These are phyloP conservation scores for Liparis tanakae DNA, from an alignment of 2,797 vertebrate genomes.

Conservation along the genomic window DNA sequence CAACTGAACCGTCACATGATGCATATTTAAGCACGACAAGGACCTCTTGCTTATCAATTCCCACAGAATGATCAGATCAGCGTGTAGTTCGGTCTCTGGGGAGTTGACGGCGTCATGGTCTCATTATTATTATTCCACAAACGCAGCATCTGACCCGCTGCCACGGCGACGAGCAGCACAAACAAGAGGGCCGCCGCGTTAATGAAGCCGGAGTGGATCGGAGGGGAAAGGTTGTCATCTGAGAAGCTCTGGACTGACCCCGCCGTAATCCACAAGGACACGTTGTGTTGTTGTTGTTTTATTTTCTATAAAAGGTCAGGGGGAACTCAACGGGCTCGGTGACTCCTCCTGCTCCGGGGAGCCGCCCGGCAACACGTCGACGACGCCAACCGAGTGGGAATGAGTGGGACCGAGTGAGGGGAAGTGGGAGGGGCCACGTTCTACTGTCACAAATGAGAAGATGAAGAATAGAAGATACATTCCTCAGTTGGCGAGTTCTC, in stretches of 20 bases:
- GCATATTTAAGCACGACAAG: not conserved
- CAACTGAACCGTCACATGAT: not conserved
- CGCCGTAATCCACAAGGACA: conserved; percentile 21
- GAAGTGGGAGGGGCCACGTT: conserved; percentile 10
- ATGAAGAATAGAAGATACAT: conserved; percentile 7
- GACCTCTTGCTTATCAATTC: not conserved
- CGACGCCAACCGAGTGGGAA: conserved; percentile 44
- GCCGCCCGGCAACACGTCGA: conserved; percentile 3
- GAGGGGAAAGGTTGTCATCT: conserved; percentile 23
- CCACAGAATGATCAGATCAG: not conserved
- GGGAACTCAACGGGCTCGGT: not conserved
- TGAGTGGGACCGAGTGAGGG: conserved; percentile 15
- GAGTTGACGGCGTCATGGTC: conserved; percentile 22
- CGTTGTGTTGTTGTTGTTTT: conserved; percentile 9
- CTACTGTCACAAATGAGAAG: conserved; percentile 26
- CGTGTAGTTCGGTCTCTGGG: conserved; percentile 5
- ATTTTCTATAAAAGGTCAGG: not conserved
- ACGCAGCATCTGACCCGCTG: conserved; percentile 44
- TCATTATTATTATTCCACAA: conserved; percentile 52
- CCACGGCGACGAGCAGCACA: conserved; percentile 18
- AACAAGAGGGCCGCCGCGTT: conserved; percentile 34
- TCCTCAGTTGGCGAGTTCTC: not conserved
- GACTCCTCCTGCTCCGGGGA: conserved; percentile 35
- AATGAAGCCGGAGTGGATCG: conserved; percentile 34
- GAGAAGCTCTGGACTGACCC: conserved; percentile 22